Percentiles rank a stretch among this genome's conserved stretches.
These are phyloP conservation scores for Egretta garzetta DNA, from an alignment of 2,113 vertebrate genomes.

Conservation along the genomic window DNA sequence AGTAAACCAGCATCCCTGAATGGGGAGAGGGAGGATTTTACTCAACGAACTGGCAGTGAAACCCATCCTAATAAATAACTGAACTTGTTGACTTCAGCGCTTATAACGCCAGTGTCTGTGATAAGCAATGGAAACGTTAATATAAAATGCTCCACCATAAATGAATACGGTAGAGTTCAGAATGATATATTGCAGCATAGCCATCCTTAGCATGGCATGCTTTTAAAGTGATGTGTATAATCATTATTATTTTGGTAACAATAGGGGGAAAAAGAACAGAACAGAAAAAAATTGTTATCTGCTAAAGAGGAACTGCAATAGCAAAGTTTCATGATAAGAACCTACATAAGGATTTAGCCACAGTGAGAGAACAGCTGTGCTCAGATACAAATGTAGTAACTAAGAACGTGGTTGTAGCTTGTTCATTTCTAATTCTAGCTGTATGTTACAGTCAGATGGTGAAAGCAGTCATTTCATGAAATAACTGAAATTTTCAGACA, in stretches of 20 bases:
- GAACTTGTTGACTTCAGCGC: constrained; percentile 73
- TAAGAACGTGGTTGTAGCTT: neutral
- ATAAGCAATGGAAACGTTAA: constrained; percentile 81
- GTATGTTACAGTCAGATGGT: constrained; percentile 43
- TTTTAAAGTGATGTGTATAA: constrained; percentile 78
- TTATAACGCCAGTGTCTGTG: constrained; percentile 75
- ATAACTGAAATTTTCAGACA: constrained; percentile 60
- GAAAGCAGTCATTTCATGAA: constrained; percentile 63
- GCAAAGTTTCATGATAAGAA: constrained; percentile 40
- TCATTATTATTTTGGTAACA: constrained; percentile 71
- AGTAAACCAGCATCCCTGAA: too few relatives aligned
- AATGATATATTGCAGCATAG: constrained; percentile 73
- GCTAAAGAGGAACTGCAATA: constrained; percentile 6
- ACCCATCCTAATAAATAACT: constrained; percentile 75
- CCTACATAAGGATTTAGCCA: neutral
- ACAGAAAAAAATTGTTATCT: constrained; percentile 45
- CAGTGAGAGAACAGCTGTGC: neutral
- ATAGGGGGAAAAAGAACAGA: neutral
- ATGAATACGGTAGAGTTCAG: constrained; percentile 44
- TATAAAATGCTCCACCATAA: constrained; percentile 76
- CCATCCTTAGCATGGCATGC: constrained; percentile 24
- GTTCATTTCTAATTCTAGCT: constrained; percentile 48
- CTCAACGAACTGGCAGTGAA: constrained; percentile 66
- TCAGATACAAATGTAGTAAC: constrained; percentile 6
- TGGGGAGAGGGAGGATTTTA: constrained; percentile 59